A percentile compares a stretch with the other conserved stretches of the same genome.
These are phyloP conservation scores for Drymonia ruficornis DNA, from an alignment of 2,888 invertebrate genomes.

Conservation along the genomic window DNA sequence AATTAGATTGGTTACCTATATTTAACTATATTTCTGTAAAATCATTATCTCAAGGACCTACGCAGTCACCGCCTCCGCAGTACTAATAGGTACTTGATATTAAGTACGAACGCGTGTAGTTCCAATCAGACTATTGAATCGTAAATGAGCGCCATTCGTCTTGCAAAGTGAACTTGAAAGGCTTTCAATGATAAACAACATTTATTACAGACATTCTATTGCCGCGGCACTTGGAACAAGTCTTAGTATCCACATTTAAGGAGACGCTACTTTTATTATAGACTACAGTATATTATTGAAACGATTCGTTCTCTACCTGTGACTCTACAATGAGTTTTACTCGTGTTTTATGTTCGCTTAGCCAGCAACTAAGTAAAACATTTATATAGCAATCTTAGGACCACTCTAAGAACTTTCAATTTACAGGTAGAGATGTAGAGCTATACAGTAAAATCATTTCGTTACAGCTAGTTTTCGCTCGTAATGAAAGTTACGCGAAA, in stretches of 20 bases:
- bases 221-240: neutral
- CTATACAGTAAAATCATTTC: constrained; percentile 1
- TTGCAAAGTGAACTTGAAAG: constrained; percentile 20
- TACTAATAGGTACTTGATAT: constrained; percentile 10
- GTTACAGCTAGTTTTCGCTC: constrained; percentile 25
- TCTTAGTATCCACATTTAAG: no score
- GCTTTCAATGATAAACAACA: constrained; percentile 13
- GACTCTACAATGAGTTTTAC: no score
- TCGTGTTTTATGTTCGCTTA: no score
- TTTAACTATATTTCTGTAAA: neutral
- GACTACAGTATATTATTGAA: no score
- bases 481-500: constrained; percentile 38
- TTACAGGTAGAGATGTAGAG: neutral
- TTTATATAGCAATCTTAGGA: no score
- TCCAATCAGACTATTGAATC: constrained; percentile 24
- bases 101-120: constrained; percentile 17
- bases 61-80: constrained; percentile 9
- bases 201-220: neutral
- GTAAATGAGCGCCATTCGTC: constrained; percentile 28
- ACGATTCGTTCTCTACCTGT: no score
- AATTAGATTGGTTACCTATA: no score
- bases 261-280: no score
- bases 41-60: neutral
- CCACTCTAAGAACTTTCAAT: no score
- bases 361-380: no score